A percentile compares a stretch with the other conserved stretches of the same genome.
phyloP scores from a whole-genome alignment of 2,797 vertebrate species.

The Poliocrania exsul region DNA sequence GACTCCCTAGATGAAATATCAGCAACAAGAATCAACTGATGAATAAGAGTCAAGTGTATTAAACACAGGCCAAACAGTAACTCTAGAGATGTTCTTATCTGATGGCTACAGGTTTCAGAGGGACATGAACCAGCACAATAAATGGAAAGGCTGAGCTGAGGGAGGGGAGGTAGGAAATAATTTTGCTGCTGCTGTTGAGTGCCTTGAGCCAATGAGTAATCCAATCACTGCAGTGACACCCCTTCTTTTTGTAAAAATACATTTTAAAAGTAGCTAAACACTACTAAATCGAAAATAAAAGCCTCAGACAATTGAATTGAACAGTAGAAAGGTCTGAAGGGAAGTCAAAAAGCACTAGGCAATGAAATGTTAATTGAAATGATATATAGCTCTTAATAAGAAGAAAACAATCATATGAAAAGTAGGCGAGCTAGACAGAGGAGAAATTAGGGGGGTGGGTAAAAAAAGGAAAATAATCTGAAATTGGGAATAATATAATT shows the following conservation, averaged over 20 bases:
- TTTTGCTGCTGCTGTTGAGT: neutral
- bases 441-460: neutral
- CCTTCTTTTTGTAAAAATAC: neutral
- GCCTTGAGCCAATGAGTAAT: neutral
- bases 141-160: neutral
- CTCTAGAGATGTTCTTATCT: neutral
- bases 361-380: neutral
- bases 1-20: neutral
- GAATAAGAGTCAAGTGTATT: neutral
- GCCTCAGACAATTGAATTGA: neutral
- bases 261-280: neutral
- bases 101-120: neutral
- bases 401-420: neutral
- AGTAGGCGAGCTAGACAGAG: neutral
- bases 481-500: neutral
- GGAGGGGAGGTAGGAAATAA: neutral
- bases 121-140: neutral
- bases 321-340: neutral
- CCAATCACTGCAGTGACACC: neutral
- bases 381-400: neutral
- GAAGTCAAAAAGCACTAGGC: neutral
- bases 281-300: neutral
- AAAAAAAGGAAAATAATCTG: neutral
- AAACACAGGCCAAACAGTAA: neutral
- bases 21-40: neutral